phyloP scores from a whole-genome alignment of 2,113 vertebrate species.

The Lucifuga dentata region DNA sequence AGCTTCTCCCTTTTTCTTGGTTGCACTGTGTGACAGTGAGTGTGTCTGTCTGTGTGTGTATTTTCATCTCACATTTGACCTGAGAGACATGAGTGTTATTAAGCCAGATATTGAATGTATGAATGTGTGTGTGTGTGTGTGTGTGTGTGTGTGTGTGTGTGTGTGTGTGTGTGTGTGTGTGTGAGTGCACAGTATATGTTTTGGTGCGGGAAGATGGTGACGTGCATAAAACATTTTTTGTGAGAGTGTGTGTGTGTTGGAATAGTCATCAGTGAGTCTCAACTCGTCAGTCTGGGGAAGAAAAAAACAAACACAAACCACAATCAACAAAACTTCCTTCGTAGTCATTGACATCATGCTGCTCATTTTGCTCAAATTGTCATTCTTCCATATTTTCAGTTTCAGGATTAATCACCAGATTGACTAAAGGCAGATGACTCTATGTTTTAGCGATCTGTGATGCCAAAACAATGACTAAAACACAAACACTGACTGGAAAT shows the following conservation, averaged over 20 bases:
- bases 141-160: slow-evolving; percentile 16
- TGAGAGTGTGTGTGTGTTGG: slow-evolving; percentile 46
- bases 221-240: slow-evolving; percentile 65
- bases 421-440: slow-evolving; percentile 4
- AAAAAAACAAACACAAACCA: slow-evolving; percentile 18
- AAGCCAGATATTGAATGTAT: background rate
- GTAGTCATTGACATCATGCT: background rate
- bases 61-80: background rate
- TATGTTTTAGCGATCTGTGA: background rate
- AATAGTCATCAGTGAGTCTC: slow-evolving; percentile 25
- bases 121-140: slow-evolving; percentile 19
- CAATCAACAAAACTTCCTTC: background rate
- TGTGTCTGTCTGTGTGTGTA: background rate
- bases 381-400: slow-evolving; percentile 10
- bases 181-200: slow-evolving; percentile 7
- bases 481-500: background rate
- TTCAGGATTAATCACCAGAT: slow-evolving; percentile 15
- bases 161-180: slow-evolving; percentile 29
- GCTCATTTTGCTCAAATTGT: background rate
- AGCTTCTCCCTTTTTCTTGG: slow-evolving; percentile 16
- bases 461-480: background rate
- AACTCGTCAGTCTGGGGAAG: slow-evolving; percentile 4
- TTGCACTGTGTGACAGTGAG: slow-evolving; percentile 18
- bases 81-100: no score
- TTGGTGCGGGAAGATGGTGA: slow-evolving; percentile 20